These are phyloP conservation scores for Sinocyclocheilus rhinocerous DNA, from an alignment of 2,113 vertebrate species.

Conservation along the genomic window DNA sequence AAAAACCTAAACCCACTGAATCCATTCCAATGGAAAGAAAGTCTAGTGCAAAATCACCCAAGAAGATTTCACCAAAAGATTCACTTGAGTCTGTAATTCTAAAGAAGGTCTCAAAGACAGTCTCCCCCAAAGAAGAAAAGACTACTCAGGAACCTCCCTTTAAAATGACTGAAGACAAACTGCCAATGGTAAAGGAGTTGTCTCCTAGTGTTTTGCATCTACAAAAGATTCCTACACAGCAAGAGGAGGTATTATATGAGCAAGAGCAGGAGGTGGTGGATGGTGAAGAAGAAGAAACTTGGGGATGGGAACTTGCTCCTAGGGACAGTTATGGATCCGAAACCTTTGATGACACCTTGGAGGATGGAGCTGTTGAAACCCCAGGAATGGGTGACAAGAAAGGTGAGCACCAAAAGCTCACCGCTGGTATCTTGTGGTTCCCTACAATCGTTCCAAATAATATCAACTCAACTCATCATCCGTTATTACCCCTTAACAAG, in stretches of 20 bases:
- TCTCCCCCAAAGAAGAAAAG: constrained; percentile 57
- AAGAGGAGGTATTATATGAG: constrained; percentile 69
- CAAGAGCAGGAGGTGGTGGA: constrained; percentile 56
- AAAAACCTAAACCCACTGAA: constrained; percentile 60
- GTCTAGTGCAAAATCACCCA: constrained; percentile 55
- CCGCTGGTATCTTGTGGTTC: constrained; percentile 53
- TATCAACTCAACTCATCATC: constrained; percentile 42
- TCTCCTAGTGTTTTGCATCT: constrained; percentile 67
- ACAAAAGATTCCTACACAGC: constrained; percentile 71
- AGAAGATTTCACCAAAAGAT: constrained; percentile 61
- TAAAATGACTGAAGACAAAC: constrained; percentile 31
- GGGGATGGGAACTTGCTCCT: constrained; percentile 76
- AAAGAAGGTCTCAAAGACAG: constrained; percentile 71
- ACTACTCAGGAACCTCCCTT: constrained; percentile 19
- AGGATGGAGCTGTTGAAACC: constrained; percentile 74
- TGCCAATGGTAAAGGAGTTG: constrained; percentile 66
- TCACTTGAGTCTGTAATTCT: constrained; percentile 73
- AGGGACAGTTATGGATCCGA: constrained; percentile 53
- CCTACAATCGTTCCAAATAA: constrained; percentile 60
- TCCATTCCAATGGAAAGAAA: constrained; percentile 55
- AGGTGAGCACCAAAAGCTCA: constrained; percentile 77
- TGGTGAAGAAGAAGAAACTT: constrained; percentile 64
- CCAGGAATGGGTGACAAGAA: constrained; percentile 76
- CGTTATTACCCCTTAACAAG: constrained; percentile 36
- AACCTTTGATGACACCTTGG: constrained; percentile 67